Base-by-base conservation (phyloP, 2,113 vertebrate species). In the Elachura formosa region DNA sequence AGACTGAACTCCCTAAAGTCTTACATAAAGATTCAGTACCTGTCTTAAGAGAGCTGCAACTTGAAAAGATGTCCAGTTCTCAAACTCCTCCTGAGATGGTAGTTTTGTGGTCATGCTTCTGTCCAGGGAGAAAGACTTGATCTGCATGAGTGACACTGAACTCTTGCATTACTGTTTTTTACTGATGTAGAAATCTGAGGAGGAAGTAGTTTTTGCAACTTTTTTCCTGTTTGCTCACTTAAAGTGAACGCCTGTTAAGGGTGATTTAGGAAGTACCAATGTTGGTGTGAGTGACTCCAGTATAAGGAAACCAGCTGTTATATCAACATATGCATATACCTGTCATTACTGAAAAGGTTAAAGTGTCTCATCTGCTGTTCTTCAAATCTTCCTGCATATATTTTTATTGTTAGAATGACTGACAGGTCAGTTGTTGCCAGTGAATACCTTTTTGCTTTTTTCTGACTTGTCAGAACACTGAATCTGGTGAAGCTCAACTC, bases 41-140 rank as follows among this genome's bases (percentile, higher is more conserved):
- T 98, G 97, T 94, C 71, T 89, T 94, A 98, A 93, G 63, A 98
- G 98, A 81, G 95, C 71, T 71, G 98, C 98, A 49, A 99, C 98
- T 90, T 98, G 98, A 16, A 76, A 59, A n/a, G 97, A 74, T 75
- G 97, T 98, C 98, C 98, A 99, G 31, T 89, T 96, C 82, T 98
- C 98, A 80, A 97, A 98, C 86, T 99, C 98, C 71, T 98, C 98
- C 84, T 97, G 98, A 92, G 97, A 95, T 28, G 98, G 98, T 78
- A 99, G 94, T 94, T 98, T 98, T 96, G 98, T 98, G 64, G 97
- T 94, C 95, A 97, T 96, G 68, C 82, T 94, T 69, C 86, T 71
- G 24, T 93, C 78, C 81, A 54, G 56, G 77, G 73, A 73, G 92
- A 73, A 72, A 74, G 51, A 69, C 73, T 72, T 67, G 87, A 48